Evolutionary conservation across 2,888 invertebrate species (phyloP).

Genomic region (Xestoiulus laeticollis): DNA sequence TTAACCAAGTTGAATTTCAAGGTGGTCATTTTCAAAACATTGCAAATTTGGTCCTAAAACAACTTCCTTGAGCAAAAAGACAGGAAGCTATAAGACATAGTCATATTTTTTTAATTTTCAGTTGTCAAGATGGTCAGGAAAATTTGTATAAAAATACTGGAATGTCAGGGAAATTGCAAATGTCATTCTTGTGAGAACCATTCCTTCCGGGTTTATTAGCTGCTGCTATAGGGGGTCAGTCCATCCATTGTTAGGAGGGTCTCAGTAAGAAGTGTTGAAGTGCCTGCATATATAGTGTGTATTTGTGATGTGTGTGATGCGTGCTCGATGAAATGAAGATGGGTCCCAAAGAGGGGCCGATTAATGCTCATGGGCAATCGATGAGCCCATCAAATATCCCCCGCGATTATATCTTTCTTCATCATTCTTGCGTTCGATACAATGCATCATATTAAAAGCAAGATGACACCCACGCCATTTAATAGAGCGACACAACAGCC

Average conservation of each 20-base stretch:
- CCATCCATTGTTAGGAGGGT: neutral
- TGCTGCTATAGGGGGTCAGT: neutral
- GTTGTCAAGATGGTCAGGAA: too few species aligned
- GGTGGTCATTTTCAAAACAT: too few species aligned
- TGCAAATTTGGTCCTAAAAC: too few species aligned
- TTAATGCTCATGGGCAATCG: constrained; percentile 41
- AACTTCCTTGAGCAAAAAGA: too few species aligned
- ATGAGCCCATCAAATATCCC: constrained; percentile 31
- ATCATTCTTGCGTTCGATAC: constrained; percentile 21
- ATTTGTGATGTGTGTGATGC: constrained; percentile 15
- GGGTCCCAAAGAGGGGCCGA: neutral
- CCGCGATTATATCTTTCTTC: constrained; percentile 19
- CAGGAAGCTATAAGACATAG: too few species aligned
- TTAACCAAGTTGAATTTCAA: too few species aligned
- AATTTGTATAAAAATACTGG: too few species aligned
- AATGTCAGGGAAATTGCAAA: too few species aligned
- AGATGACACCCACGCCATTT: neutral
- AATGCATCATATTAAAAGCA: constrained; percentile 6
- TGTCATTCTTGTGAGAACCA: too few species aligned
- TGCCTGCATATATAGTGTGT: neutral
- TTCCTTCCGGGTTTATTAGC: too few species aligned
- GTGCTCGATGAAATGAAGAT: neutral
- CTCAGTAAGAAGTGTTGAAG: neutral
- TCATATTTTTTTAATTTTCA: too few species aligned
- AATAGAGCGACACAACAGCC: neutral